Percentiles rank a stretch among this genome's conserved stretches.
Evolutionary conservation across 2,797 vertebrate species (phyloP).

Genomic region (Paratrypauchen microcephalus): DNA sequence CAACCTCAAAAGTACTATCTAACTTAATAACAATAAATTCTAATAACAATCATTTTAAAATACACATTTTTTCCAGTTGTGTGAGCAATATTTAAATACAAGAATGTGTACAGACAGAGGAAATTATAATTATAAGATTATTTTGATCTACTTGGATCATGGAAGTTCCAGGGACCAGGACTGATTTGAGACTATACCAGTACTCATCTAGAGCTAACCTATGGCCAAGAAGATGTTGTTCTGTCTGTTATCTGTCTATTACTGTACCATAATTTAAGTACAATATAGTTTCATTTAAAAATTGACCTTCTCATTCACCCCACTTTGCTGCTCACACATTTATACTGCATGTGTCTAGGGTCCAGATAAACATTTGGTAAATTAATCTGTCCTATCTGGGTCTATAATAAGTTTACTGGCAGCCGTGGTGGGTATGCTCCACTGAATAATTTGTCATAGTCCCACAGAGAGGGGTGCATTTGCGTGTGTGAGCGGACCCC

Average conservation of each 20-base stretch:
- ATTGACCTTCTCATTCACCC: slow-evolving; percentile 37
- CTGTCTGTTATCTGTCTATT: neutral
- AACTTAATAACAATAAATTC: neutral
- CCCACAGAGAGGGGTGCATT: slow-evolving; percentile 34
- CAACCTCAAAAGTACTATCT: neutral
- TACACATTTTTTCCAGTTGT: neutral
- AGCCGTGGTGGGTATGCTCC: slow-evolving; percentile 39
- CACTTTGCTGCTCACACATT: slow-evolving; percentile 26
- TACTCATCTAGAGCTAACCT: neutral
- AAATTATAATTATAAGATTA: neutral
- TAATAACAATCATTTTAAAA: neutral
- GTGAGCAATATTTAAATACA: neutral
- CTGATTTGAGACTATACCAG: neutral
- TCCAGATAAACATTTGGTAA: slow-evolving; percentile 66
- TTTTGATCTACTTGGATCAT: neutral
- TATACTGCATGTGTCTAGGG: slow-evolving; percentile 21
- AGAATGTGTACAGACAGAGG: neutral
- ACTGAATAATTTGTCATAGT: slow-evolving; percentile 53
- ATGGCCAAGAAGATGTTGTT: neutral
- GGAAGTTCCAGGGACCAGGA: neutral
- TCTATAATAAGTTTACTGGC: slow-evolving; percentile 72
- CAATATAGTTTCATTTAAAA: slow-evolving; percentile 39
- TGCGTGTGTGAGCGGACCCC: slow-evolving; percentile 45
- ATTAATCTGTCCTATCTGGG: slow-evolving; percentile 49
- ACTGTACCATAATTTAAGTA: neutral